Base-by-base conservation (phyloP, 2,797 vertebrate species). In the Neosilurus mollespiculum region DNA sequence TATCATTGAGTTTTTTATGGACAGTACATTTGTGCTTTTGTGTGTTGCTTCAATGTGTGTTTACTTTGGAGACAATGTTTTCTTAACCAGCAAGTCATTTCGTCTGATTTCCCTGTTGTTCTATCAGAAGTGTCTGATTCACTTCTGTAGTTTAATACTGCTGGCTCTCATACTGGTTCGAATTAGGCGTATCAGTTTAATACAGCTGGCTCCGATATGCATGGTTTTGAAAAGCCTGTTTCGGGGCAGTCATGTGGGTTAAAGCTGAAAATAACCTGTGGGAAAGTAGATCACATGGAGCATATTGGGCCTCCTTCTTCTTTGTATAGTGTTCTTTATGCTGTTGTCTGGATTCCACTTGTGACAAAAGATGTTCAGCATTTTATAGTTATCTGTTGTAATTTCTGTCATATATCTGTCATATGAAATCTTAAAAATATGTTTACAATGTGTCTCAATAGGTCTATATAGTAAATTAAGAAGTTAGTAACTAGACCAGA, bases 1-100 rank as follows among this genome's bases (percentile, higher is more conserved):
- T 79, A 88, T 88, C 89, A 90, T 91, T 90, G 90, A 84, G 90
- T 89, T 89, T 91, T 92, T 90, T 51, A 85, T 93, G 90, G 79
- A 75, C 76, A 58, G 81, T 86, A 86, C 87, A 85, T 72, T 85
- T 87, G 90, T 93, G 90, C 90, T 92, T 79, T 81, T 88, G 91
- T 93, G 90, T 89, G 89, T 86, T 89, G 88, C 92, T 90, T 89
- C 78, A 85, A 79, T 90, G 83, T 90, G 86, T 89, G 90, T 93
- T 92, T 88, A 91, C 89, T 5, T 77, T 61, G 56, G 89, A 91
- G 87, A 90, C 90, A 81, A 88, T 93, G 92, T 91, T 88, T 91
- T 93, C 92, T 88, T 89, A 90, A 88, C 86, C 67, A 86, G 73
- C 75, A 77, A 72, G 56, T 71, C n/a, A 83, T 81, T 61, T 71